A percentile compares a stretch with the other conserved stretches of the same genome.
Conservation (phyloP, 2,888 invertebrate species). For the Stratiomys singularior region DNA sequence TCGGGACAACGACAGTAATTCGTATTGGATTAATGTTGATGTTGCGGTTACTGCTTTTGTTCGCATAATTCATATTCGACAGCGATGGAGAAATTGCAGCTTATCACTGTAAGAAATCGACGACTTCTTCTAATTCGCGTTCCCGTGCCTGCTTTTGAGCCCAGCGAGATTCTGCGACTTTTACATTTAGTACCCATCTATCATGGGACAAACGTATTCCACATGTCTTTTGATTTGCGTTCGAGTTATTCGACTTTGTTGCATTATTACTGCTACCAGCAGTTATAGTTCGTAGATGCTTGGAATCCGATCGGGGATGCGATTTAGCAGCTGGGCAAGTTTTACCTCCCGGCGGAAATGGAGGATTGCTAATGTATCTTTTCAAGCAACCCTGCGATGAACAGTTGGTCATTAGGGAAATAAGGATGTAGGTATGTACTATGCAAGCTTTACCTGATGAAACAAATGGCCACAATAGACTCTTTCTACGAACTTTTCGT, state of each 20-base stretch:
- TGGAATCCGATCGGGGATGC: conserved; percentile 62
- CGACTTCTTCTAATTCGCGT: conserved; percentile 79
- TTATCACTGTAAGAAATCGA: conserved; percentile 73
- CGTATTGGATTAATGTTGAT: background rate
- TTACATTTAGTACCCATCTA: conserved; percentile 76
- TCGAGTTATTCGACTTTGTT: conserved; percentile 53
- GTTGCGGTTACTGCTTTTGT: background rate
- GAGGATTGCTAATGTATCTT: conserved; percentile 76
- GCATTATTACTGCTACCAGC: background rate
- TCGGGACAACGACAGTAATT: conserved; percentile 8
- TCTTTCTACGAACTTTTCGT: conserved; percentile 73
- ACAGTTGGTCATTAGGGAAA: background rate
- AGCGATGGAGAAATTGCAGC: background rate
- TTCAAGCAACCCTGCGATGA: conserved; percentile 72
- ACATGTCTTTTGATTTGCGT: conserved; percentile 64
- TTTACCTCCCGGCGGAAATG: conserved; percentile 78
- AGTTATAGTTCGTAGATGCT: background rate
- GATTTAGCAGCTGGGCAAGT: conserved; percentile 68
- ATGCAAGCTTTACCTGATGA: conserved; percentile 64
- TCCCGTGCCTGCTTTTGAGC: conserved; percentile 80
- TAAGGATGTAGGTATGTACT: background rate
- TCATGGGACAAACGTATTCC: conserved; percentile 76
- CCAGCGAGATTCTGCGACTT: conserved; percentile 79
- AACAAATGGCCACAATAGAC: conserved; percentile 79
- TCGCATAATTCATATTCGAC: conserved; percentile 14